Conservation (phyloP, 2,888 invertebrate genomes). For the Actias luna region DNA sequence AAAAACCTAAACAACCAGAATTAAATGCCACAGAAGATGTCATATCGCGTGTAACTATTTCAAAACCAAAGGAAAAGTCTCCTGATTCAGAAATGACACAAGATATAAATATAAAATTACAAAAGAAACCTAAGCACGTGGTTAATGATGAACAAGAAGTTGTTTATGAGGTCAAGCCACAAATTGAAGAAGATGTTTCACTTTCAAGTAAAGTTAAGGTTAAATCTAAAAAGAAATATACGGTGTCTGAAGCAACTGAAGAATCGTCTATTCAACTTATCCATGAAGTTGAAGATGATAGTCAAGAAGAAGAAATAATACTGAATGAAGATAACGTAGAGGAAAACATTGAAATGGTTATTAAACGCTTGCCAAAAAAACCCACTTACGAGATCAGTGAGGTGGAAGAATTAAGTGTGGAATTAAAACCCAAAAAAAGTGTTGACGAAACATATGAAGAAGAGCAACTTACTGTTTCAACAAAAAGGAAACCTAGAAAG, state of each 20-base stretch:
- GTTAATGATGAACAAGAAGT: constrained; percentile 86
- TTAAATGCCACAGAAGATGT: constrained; percentile 59
- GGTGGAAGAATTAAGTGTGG: constrained; percentile 82
- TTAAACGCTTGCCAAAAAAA: constrained; percentile 77
- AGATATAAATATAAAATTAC: constrained; percentile 86
- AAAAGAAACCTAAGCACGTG: constrained; percentile 84
- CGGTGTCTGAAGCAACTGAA: constrained; percentile 85
- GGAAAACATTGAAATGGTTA: constrained; percentile 79
- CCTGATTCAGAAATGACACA: constrained; percentile 76
- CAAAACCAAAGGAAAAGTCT: constrained; percentile 56
- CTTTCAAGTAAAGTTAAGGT: constrained; percentile 87
- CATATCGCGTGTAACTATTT: constrained; percentile 57
- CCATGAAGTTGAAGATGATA: constrained; percentile 84
- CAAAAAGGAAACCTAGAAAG: constrained; percentile 83
- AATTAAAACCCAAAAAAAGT: constrained; percentile 72
- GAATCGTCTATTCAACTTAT: constrained; percentile 85
- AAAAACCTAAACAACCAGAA: constrained; percentile 66
- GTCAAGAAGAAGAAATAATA: constrained; percentile 84
- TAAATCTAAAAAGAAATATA: constrained; percentile 83
- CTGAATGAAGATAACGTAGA: constrained; percentile 84
- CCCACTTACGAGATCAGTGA: constrained; percentile 83
- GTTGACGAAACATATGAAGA: constrained; percentile 80
- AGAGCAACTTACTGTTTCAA: constrained; percentile 85
- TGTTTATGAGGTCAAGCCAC: constrained; percentile 66
- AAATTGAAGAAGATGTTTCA: constrained; percentile 84